Evolutionary conservation across 2,797 vertebrate genomes (phyloP), one percentile per base, ranked within the genome.

Genomic region (Anolis apletophallus): DNA sequence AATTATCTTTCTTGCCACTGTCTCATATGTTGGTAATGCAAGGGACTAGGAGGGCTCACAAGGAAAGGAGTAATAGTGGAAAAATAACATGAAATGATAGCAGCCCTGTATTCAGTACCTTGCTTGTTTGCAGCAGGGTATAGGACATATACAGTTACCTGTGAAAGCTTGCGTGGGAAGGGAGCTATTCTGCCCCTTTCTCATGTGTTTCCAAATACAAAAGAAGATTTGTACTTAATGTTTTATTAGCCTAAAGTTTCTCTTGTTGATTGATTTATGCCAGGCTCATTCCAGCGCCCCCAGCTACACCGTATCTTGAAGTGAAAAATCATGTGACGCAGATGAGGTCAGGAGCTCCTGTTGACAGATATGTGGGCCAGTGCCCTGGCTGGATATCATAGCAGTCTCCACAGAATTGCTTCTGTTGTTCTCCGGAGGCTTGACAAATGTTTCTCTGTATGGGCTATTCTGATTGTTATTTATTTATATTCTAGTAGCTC

Each of bases 231-330:
- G 50, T 74, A 11, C 57, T 91, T 0, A 0, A 0, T 12, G 0
- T 68, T 73, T 89, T 68, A 71, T 87, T 73, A 40, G 59, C 81
- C 59, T 89, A 84, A 90, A 91, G 79, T 67, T 36, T 80, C 17
- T 67, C 2, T 77, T 85, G 78, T 54, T 93, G 76, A 64, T 79
- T 32, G 90, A 54, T 36, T 85, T 75, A n/a, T 13, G 1, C 75
- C 8, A 50, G 46, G 1, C 40, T 91, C 16, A 16, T 88, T 90
- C 46, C 36, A 80, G 26, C 21, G 50, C 50, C 23, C n/a, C 29
- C 4, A 0, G 72, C 83, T 73, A 2, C 83, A 77, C 52, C 26
- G 8, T 88, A 36, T 36, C 67, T 54, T 91, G 78, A 74, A 85
- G 50, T 40, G 26, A 86, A 75, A 0, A 1, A 8, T 75, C 79